A percentile compares a stretch with the other conserved stretches of the same genome.
Conservation (phyloP, 2,797 vertebrate species). For the Acomys russatus region DNA sequence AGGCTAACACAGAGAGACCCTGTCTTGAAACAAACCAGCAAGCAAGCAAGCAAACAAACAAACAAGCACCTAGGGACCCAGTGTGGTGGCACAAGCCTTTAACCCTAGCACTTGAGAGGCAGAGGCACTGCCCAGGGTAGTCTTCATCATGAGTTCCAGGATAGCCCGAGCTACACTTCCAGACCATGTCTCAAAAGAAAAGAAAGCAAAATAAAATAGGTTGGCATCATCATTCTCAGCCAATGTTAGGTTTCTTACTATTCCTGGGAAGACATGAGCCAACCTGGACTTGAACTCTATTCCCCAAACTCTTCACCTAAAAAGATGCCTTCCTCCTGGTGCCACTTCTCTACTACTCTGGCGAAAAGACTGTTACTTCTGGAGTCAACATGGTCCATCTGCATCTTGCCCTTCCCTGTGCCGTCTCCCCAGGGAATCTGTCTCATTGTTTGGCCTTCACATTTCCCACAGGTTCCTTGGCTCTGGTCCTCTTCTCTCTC, state of each 20-base stretch:
- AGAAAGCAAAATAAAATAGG: neutral
- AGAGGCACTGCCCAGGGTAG: neutral
- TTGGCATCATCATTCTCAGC: neutral
- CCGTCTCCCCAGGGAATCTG: neutral
- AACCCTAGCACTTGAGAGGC: neutral
- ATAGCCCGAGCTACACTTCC: neutral
- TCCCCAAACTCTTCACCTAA: slow-evolving; percentile 27
- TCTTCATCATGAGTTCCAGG: neutral
- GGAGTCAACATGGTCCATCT: neutral
- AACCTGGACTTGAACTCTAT: neutral
- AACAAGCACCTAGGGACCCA: neutral
- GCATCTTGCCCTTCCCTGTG: neutral
- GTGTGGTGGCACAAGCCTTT: neutral
- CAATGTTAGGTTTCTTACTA: slow-evolving; percentile 29
- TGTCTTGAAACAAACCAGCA: no score
- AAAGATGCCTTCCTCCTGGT: neutral
- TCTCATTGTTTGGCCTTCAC: slow-evolving; percentile 28
- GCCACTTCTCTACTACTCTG: neutral
- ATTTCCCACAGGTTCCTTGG: slow-evolving; percentile 43
- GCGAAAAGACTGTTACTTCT: neutral
- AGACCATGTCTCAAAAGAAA: neutral
- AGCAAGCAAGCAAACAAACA: no score
- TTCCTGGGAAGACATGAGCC: slow-evolving; percentile 23
- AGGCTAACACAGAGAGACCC: neutral
- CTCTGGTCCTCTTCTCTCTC: neutral